Evolutionary conservation across 2,797 vertebrate genomes (phyloP).

Genomic region (Brachymystax lenok): DNA sequence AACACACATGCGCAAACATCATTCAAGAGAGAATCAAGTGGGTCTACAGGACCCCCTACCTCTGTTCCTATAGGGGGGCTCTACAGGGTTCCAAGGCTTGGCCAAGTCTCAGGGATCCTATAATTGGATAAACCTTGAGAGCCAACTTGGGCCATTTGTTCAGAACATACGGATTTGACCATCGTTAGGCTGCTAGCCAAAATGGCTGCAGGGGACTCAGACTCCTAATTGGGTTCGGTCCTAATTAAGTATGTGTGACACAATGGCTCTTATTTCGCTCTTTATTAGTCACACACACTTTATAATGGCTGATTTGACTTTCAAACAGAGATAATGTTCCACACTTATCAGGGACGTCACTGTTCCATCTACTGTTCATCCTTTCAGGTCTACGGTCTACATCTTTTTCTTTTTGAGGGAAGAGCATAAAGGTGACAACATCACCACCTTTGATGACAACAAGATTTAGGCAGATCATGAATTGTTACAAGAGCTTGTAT

Average conservation of each 20-base stretch:
- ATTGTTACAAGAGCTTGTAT: not conserved
- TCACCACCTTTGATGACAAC: not conserved
- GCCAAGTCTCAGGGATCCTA: constrained; percentile 63
- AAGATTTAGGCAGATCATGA: not conserved
- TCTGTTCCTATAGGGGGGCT: constrained; percentile 48
- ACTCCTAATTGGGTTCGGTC: constrained; percentile 71
- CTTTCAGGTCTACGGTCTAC: too few relatives aligned
- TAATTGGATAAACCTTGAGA: constrained; percentile 65
- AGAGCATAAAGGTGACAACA: not conserved
- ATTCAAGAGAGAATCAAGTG: constrained; percentile 44
- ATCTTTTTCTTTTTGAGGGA: not conserved
- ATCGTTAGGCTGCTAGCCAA: constrained; percentile 73
- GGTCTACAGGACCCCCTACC: constrained; percentile 30
- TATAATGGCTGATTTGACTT: constrained; percentile 41
- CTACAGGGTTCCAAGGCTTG: constrained; percentile 50
- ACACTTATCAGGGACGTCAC: not conserved
- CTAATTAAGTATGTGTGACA: constrained; percentile 67
- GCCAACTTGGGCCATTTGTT: constrained; percentile 70
- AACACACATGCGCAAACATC: constrained; percentile 30
- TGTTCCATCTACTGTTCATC: not conserved
- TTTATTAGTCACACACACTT: constrained; percentile 41
- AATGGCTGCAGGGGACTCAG: constrained; percentile 63
- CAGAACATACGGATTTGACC: constrained; percentile 77
- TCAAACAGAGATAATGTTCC: constrained; percentile 4
- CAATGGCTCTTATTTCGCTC: constrained; percentile 52